Conservation (phyloP, 2,797 vertebrate genomes). For the Schizopygopsis pylzovi region DNA sequence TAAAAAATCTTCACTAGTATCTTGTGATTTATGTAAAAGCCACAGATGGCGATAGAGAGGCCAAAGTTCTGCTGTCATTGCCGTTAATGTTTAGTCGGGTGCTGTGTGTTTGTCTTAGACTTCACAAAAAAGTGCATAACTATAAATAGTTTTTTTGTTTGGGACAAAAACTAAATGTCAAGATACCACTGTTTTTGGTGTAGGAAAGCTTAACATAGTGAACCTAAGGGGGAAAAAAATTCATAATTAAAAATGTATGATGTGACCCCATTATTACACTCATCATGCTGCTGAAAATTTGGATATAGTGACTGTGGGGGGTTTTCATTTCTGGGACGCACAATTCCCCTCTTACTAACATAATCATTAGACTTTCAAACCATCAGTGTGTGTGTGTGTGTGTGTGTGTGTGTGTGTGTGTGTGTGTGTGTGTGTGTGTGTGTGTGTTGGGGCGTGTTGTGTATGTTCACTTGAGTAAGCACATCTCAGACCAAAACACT, state of each 20-base stretch:
- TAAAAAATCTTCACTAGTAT: not conserved
- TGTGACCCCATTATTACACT: slow-evolving; percentile 39
- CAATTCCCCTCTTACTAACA: slow-evolving; percentile 30
- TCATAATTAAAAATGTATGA: not conserved
- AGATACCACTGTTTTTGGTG: not conserved
- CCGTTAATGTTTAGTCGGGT: not conserved
- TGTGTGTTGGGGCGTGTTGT: not conserved
- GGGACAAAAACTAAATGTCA: not conserved
- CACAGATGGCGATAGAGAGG: not conserved
- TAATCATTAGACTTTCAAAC: slow-evolving; percentile 40
- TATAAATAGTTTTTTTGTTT: not conserved
- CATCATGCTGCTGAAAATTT: slow-evolving; percentile 39
- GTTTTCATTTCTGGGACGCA: slow-evolving; percentile 44
- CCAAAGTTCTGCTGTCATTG: not conserved
- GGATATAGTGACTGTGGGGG: slow-evolving; percentile 36
- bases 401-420: not conserved
- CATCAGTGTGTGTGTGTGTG: slow-evolving; percentile 10
- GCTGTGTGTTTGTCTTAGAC: not conserved
- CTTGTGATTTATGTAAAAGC: not conserved
- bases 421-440: not conserved
- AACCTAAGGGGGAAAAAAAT: not conserved
- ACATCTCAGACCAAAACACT: not conserved
- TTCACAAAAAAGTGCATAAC: not conserved
- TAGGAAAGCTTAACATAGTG: not conserved
- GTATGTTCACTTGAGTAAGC: not conserved